Base-by-base conservation (phyloP, 1,140 invertebrate species). In the Listronotus oregonensis region DNA sequence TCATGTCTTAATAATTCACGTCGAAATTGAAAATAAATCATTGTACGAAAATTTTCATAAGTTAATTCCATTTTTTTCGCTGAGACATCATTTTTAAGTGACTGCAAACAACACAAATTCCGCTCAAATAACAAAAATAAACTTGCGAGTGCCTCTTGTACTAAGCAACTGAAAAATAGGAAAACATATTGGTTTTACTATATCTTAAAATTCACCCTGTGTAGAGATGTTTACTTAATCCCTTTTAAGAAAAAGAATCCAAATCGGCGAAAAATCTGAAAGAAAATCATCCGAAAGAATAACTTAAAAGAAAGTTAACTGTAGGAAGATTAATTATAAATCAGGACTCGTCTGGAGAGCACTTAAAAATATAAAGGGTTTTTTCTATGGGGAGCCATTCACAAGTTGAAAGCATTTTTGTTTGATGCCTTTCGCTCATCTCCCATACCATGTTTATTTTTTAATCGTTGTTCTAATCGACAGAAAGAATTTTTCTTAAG, bases 301-400 rank as follows among this genome's bases (percentile, higher is more conserved):
- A 55, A 64, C 49, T 50, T 34, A 62, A 46, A 64, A 60, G 46
- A 56, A 65, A 66, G 63, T 69, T 69, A 69, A 69, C 46, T 62
- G 44, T 54, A 44, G 51, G 39, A 27, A 47, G 55, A 66, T 69
- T 42, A 47, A 63, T 66, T 64, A 71, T 71, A 67, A 71, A 71
- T 71, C 67, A 65, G 46, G 52, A 34, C 59, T 58, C 55, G 66
- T 66, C 68, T 64, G 46, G 58, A 67, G 62, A 63, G 64, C 70
- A 71, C 70, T 71, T 71, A 71, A 71, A 71, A 71, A 71, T 71
- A 57, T 62, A 66, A 71, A 71, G 64, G 67, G 65, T 64, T 66
- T 69, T 64, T 69, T 67, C 49, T 59, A 50, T 51, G 51, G 57
- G 63, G 62, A 69, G 64, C 67, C 56, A 69, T 66, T 66, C 50